Evolutionary conservation across 2,113 vertebrate genomes (phyloP).

Genomic region (Shinisaurus crocodilurus): DNA sequence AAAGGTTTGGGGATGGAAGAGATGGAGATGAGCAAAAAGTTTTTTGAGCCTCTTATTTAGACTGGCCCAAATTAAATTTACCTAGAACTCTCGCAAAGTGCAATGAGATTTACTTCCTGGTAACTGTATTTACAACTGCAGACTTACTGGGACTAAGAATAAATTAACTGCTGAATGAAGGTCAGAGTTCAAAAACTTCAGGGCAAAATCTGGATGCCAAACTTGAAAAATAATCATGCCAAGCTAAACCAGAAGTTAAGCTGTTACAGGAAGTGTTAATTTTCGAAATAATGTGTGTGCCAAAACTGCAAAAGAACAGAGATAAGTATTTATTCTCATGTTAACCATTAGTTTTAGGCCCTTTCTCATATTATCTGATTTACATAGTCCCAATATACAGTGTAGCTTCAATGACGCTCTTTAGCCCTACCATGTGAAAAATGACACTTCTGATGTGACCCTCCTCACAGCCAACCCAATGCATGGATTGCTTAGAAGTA

Average conservation of each 20-base stretch:
- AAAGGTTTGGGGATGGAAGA: neutral
- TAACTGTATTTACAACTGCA: neutral
- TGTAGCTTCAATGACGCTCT: neutral
- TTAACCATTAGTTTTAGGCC: neutral
- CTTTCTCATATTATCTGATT: neutral
- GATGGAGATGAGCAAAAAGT: neutral
- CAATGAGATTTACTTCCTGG: neutral
- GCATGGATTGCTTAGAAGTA: neutral
- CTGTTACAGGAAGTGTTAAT: neutral
- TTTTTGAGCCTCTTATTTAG: neutral
- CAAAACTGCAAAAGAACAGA: neutral
- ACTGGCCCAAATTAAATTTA: neutral
- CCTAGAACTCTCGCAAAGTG: neutral
- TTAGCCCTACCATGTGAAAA: neutral
- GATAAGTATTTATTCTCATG: neutral
- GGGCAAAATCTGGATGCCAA: neutral
- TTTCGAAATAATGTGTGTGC: neutral
- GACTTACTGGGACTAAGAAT: neutral
- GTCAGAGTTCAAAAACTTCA: neutral
- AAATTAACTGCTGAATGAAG: neutral
- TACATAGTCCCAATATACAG: neutral
- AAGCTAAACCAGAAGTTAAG: neutral
- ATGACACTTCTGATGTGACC: slow-evolving; percentile 7
- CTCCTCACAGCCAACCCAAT: neutral
- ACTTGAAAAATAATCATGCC: neutral